Conservation (phyloP, 2,113 vertebrate species). For the cattle (Bos taurus) region DNA sequence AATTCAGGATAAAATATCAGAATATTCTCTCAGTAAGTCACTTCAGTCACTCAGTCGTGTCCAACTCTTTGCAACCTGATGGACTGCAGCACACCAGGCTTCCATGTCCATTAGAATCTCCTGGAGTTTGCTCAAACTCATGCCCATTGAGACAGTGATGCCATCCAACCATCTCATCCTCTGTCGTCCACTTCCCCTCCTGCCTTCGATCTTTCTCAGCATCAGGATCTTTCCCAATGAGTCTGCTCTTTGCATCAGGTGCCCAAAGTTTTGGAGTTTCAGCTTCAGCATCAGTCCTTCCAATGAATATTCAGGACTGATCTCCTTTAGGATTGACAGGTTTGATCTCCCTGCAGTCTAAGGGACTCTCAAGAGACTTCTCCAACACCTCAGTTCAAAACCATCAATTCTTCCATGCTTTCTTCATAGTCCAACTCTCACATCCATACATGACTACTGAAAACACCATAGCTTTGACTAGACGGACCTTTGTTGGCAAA, state of each 20-base stretch:
- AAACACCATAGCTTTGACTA: not conserved
- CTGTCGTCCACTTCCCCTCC: not conserved
- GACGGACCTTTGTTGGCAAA: not conserved
- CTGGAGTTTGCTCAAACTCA: not conserved
- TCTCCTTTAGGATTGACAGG: not conserved
- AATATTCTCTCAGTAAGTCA: not conserved
- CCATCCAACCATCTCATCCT: not conserved
- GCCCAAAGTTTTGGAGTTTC: not conserved
- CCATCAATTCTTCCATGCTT: not conserved
- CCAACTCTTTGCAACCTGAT: not conserved
- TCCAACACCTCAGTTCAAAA: not conserved
- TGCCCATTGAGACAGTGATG: not conserved
- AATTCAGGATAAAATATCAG: not conserved
- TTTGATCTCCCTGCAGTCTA: not conserved
- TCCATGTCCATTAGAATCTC: not conserved
- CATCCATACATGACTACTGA: not conserved
- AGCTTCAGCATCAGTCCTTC: not conserved
- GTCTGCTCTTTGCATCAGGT: not conserved
- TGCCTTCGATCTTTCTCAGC: not conserved
- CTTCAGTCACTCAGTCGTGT: not conserved
- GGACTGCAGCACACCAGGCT: not conserved
- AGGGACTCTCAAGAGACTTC: not conserved
- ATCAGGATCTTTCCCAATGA: not conserved
- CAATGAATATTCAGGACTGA: not conserved
- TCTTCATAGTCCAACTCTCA: not conserved